A percentile compares a stretch with the other conserved stretches of the same genome.
phyloP scores from a whole-genome alignment of 2,888 invertebrate species.

The Pachymerium ferrugineum region DNA sequence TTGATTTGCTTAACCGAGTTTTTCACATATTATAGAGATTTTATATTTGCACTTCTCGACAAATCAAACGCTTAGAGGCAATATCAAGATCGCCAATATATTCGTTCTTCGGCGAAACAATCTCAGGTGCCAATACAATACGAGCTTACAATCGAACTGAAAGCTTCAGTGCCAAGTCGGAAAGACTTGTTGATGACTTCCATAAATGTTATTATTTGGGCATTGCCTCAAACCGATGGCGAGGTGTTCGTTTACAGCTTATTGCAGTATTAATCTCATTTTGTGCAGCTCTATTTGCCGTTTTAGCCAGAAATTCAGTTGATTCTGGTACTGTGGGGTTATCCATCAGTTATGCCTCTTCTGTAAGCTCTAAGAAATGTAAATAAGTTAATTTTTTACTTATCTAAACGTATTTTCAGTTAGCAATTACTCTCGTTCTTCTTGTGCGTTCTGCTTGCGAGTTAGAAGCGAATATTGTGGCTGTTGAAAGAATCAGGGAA shows the following conservation, averaged over 20 bases:
- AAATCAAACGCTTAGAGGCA: slow-evolving; percentile 87
- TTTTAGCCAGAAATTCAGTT: slow-evolving; percentile 65
- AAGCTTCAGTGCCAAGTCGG: slow-evolving; percentile 82
- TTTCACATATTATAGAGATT: slow-evolving; percentile 60
- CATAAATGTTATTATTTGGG: slow-evolving; percentile 89
- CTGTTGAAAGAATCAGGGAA: slow-evolving; percentile 54
- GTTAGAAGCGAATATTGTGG: slow-evolving; percentile 52
- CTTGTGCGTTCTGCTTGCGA: slow-evolving; percentile 48
- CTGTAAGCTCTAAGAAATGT: slow-evolving; percentile 39
- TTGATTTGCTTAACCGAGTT: no score
- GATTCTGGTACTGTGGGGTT: slow-evolving; percentile 61
- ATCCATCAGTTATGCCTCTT: slow-evolving; percentile 51
- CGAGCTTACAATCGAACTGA: slow-evolving; percentile 75
- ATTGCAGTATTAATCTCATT: slow-evolving; percentile 93
- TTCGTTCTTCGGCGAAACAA: slow-evolving; percentile 92
- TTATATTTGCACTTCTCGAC: slow-evolving; percentile 89
- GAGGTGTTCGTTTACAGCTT: slow-evolving; percentile 90
- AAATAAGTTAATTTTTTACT: background rate
- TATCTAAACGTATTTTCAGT: no score
- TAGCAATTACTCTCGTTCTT: slow-evolving; percentile 53
- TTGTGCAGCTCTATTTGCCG: slow-evolving; percentile 88
- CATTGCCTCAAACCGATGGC: slow-evolving; percentile 74
- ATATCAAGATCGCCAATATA: slow-evolving; percentile 93
- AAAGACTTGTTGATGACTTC: slow-evolving; percentile 82
- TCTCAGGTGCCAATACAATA: slow-evolving; percentile 73